These are phyloP conservation scores for Shargacucullia verbasci DNA, from an alignment of 2,888 invertebrate genomes.

Conservation along the genomic window DNA sequence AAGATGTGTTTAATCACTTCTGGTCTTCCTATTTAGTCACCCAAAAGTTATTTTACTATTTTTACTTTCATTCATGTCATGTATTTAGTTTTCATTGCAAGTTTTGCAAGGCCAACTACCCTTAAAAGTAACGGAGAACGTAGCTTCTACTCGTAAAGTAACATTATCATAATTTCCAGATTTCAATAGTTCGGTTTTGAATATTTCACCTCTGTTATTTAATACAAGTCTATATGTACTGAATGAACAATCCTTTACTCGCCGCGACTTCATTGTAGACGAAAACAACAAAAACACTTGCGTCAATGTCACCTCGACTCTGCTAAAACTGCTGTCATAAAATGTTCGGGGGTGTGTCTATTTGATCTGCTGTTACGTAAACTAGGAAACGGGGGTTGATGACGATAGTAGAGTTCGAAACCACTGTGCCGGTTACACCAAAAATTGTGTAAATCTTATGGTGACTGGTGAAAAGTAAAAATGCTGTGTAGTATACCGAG, in stretches of 20 bases:
- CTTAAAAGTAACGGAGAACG: too few species aligned
- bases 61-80: slow-evolving; percentile 45
- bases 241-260: neutral
- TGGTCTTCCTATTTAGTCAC: slow-evolving; percentile 34
- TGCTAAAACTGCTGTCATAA: slow-evolving; percentile 35
- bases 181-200: too few species aligned
- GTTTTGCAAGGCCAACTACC: slow-evolving; percentile 15
- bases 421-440: too few species aligned
- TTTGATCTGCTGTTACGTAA: slow-evolving; percentile 29
- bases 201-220: too few species aligned
- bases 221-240: too few species aligned
- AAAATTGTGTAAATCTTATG: too few species aligned
- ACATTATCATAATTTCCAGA: too few species aligned
- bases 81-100: slow-evolving; percentile 2
- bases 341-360: slow-evolving; percentile 47
- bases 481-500: too few species aligned
- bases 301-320: slow-evolving; percentile 47
- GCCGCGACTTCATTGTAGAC: slow-evolving; percentile 6
- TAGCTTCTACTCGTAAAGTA: too few species aligned
- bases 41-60: slow-evolving; percentile 40
- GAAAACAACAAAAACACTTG: slow-evolving; percentile 24
- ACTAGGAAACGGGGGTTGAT: slow-evolving; percentile 35
- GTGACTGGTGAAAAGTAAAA: too few species aligned
- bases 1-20: slow-evolving; percentile 43
- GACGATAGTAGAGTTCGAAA: slow-evolving; percentile 31